Evolutionary conservation across 2,113 vertebrate species (phyloP), one percentile per base, ranked within the genome.

Genomic region (Chinchilla lanigera): DNA sequence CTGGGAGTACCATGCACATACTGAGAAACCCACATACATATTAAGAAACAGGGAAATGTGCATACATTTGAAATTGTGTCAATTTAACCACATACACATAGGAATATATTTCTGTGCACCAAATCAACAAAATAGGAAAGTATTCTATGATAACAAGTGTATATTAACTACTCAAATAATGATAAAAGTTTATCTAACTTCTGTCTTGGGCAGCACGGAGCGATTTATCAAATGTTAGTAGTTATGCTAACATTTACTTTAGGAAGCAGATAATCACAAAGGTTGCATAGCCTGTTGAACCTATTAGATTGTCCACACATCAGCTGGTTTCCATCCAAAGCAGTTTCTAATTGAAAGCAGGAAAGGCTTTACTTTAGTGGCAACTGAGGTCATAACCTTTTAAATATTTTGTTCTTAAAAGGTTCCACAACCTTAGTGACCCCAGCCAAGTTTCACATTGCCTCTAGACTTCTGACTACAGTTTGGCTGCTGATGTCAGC

Each of bases 221-320:
- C 44, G 56, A 80, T 95, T 97, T 95, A 95, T 60, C 95, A 94
- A 94, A 97, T 97, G 93, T 83, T 93, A 94, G 38, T 24, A 89
- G 95, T 94, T 97, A 96, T 26, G 69, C 80, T 97, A 97, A 97
- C 89, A 94, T 97, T 97, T 97, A 97, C 86, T 97, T 94, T 89
- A 89, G 65, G 41, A 52, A 90, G 92, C 89, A 93, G 93, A 80
- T 95, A 86, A 97, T 97, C 86, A 94, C 86, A 95, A 89, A 75
- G 83, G 28, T 75, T 97, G 89, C 91, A 93, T 94, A 93, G 75
- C 65, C 91, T 80, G 73, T n/a, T 86, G 93, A 91, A 86, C 54
- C 83, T 96, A 77, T 91, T 69, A 77, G 86, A 92, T 56, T 93
- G 94, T 92, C 92, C 92, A 93, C 85, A 80, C 63, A 93, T 97